phyloP scores from a whole-genome alignment of 2,797 vertebrate species.

The Setipinna tenuifilis region DNA sequence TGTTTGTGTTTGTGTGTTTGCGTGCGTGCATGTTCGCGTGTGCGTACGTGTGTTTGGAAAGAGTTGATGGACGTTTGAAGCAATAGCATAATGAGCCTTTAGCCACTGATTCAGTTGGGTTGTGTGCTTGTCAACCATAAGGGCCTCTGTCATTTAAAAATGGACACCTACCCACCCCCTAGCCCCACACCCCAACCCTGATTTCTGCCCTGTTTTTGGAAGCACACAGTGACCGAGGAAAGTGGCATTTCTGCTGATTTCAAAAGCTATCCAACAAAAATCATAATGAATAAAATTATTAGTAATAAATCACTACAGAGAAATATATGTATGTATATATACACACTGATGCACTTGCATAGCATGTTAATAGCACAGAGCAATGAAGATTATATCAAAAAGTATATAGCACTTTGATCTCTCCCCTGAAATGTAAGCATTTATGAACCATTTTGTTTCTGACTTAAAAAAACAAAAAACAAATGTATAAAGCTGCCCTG shows the following conservation, averaged over 20 bases:
- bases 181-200: neutral
- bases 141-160: no score
- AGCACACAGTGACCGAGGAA: neutral
- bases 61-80: constrained; percentile 39
- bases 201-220: neutral
- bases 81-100: constrained; percentile 49
- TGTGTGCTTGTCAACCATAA: neutral
- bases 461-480: neutral
- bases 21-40: constrained; percentile 15
- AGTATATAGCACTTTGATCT: constrained; percentile 10
- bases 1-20: neutral
- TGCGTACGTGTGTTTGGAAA: constrained; percentile 25
- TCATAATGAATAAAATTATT: neutral
- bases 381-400: neutral
- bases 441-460: neutral
- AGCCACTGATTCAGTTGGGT: neutral
- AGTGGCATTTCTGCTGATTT: neutral
- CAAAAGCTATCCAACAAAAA: neutral
- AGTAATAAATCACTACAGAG: neutral
- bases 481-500: neutral
- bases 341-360: constrained; percentile 5
- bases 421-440: neutral
- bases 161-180: no score
- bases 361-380: neutral
- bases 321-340: neutral